These are phyloP conservation scores for Cotesia vestalis DNA, from an alignment of 1,140 invertebrate genomes.

Conservation along the genomic window DNA sequence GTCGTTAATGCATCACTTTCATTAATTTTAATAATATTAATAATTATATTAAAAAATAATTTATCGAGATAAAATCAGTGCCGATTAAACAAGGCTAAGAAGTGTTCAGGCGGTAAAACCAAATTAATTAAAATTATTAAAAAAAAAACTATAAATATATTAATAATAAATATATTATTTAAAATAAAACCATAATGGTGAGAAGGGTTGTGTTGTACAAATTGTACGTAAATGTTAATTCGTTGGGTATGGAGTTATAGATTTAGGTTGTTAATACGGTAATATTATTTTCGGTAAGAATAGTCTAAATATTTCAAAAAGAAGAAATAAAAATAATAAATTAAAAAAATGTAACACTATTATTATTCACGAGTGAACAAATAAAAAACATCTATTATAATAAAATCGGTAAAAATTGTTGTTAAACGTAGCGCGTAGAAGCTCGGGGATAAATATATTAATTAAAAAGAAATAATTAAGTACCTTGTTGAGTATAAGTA, in stretches of 20 bases:
- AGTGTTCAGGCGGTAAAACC: conserved; percentile 11
- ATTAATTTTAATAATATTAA: conserved; percentile 5
- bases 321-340: conserved; percentile 10
- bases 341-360: not conserved
- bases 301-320: conserved; percentile 45
- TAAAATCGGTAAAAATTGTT: conserved; percentile 48
- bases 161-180: conserved; percentile 12
- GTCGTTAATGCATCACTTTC: conserved; percentile 14
- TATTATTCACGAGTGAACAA: conserved; percentile 36
- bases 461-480: conserved; percentile 51
- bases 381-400: conserved; percentile 37
- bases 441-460: conserved; percentile 50
- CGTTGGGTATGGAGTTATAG: conserved; percentile 52
- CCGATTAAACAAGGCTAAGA: not conserved
- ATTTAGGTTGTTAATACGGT: conserved; percentile 59
- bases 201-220: conserved; percentile 48
- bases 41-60: not conserved
- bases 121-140: conserved; percentile 11
- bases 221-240: conserved; percentile 61
- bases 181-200: conserved; percentile 31
- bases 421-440: conserved; percentile 57
- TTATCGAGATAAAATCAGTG: not conserved
- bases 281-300: conserved; percentile 59
- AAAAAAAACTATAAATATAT: conserved; percentile 4
- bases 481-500: conserved; percentile 64